phyloP scores from a whole-genome alignment of 2,888 invertebrate species.

The Craniophora ligustri region DNA sequence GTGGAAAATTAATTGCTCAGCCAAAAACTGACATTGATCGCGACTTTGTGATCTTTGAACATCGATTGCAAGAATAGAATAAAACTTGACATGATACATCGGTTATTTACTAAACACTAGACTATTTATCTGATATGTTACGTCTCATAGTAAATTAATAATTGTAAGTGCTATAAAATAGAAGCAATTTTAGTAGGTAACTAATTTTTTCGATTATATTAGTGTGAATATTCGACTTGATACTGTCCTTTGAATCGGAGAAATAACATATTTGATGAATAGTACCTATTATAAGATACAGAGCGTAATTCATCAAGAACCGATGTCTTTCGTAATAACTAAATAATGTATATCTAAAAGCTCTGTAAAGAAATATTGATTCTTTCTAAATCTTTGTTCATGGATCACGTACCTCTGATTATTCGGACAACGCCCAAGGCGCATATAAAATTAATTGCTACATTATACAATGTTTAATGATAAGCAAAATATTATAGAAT shows the following conservation, averaged over 20 bases:
- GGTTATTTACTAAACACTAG: neutral
- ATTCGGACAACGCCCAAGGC: constrained; percentile 52
- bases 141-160: constrained; percentile 30
- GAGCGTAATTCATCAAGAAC: neutral
- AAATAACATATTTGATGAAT: constrained; percentile 4
- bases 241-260: constrained; percentile 37
- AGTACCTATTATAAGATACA: neutral
- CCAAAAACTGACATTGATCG: constrained; percentile 31
- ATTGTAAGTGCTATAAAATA: constrained; percentile 50
- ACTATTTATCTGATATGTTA: constrained; percentile 29
- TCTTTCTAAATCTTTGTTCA: constrained; percentile 32
- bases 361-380: neutral
- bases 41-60: constrained; percentile 16
- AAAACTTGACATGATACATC: neutral
- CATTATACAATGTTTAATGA: constrained; percentile 78
- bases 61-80: constrained; percentile 35
- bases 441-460: constrained; percentile 62
- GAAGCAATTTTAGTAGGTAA: constrained; percentile 49
- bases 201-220: constrained; percentile 49
- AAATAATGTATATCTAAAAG: neutral
- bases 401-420: constrained; percentile 38
- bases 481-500: constrained; percentile 80
- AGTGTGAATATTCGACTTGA: constrained; percentile 46
- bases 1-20: constrained; percentile 29
- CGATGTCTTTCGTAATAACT: neutral